Percentiles rank a stretch among this genome's conserved stretches.
Evolutionary conservation across 2,113 vertebrate genomes (phyloP).

Genomic region (Callithrix jacchus): DNA sequence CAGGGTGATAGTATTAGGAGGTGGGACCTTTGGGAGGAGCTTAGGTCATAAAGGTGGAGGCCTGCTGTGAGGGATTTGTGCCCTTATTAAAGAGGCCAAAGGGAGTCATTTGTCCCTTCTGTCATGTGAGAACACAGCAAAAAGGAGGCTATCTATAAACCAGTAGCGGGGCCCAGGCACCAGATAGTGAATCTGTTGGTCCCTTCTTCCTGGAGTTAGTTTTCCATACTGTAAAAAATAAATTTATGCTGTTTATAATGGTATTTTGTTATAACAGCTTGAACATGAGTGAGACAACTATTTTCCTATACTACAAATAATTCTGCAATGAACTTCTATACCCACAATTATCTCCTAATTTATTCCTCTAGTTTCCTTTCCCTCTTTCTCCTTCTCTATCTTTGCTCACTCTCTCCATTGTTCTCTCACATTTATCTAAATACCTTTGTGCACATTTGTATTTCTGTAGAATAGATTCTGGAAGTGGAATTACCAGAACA

Average conservation of each 20-base stretch:
- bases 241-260: neutral
- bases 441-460: neutral
- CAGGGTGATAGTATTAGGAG: neutral
- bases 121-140: neutral
- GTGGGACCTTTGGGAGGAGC: neutral
- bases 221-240: neutral
- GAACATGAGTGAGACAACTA: neutral
- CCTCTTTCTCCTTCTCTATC: fast-evolving
- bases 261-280: neutral
- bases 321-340: neutral
- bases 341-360: neutral
- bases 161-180: no score
- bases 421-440: neutral
- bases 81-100: neutral
- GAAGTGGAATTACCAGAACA: neutral
- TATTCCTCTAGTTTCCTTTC: neutral
- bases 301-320: neutral
- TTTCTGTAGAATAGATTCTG: neutral
- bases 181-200: neutral
- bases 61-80: neutral
- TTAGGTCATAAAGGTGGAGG: neutral
- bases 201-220: neutral
- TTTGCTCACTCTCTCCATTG: neutral
- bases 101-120: neutral
- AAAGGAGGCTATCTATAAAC: neutral